These are phyloP conservation scores for Mus spicilegus DNA, from an alignment of 2,113 vertebrate species.

Conservation along the genomic window DNA sequence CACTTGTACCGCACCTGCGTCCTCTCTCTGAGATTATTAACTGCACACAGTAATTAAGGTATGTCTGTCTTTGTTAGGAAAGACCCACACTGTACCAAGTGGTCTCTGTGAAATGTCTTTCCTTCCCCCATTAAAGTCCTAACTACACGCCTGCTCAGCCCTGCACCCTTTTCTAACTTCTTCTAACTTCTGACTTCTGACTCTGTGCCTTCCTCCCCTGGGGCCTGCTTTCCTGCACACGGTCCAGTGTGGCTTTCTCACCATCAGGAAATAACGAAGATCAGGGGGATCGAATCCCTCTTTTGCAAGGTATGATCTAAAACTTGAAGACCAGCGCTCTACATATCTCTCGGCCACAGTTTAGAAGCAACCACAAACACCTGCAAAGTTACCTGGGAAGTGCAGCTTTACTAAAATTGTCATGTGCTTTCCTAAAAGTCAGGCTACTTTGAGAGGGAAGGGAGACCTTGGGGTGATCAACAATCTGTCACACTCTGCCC, in stretches of 20 bases:
- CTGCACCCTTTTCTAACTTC: neutral
- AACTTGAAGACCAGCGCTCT: neutral
- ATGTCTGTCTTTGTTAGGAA: neutral
- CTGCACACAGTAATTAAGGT: neutral
- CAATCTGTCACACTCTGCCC: neutral
- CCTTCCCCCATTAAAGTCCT: neutral
- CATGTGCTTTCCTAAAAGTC: neutral
- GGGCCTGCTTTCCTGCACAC: neutral
- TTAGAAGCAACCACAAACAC: neutral
- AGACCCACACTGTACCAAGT: neutral
- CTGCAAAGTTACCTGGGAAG: neutral
- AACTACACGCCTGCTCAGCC: neutral
- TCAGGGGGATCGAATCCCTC: no score
- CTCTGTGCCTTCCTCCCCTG: neutral
- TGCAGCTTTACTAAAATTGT: neutral
- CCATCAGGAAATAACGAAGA: neutral
- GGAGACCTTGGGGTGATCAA: neutral
- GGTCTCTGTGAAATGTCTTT: neutral
- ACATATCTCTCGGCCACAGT: neutral
- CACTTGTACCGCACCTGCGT: accelerated
- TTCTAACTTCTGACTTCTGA: neutral
- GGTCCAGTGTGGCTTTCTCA: neutral
- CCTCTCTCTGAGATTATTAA: neutral
- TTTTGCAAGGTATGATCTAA: neutral
- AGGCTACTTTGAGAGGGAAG: neutral